These are phyloP conservation scores for Cheilinus undulatus DNA, from an alignment of 2,113 vertebrate species.

Conservation along the genomic window DNA sequence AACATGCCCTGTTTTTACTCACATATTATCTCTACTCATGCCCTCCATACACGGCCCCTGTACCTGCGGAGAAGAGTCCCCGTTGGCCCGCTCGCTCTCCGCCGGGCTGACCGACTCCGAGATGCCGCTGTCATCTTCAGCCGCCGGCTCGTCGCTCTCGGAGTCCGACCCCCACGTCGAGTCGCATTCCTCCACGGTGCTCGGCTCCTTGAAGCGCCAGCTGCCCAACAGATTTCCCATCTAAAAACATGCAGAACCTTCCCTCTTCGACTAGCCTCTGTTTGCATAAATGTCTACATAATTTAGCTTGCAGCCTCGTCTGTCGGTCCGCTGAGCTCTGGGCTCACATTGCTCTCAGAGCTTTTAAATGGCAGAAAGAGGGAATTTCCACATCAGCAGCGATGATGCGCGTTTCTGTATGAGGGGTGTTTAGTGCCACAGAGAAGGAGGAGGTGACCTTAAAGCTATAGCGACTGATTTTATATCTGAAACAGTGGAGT, in stretches of 20 bases:
- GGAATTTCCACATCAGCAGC: slow-evolving; percentile 55
- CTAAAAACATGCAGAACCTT: slow-evolving; percentile 53
- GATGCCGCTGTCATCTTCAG: slow-evolving; percentile 76
- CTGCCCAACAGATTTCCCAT: slow-evolving; percentile 87
- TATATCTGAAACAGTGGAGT: no score
- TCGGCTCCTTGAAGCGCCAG: slow-evolving; percentile 86
- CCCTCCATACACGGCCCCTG: neutral
- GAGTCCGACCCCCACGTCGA: slow-evolving; percentile 88
- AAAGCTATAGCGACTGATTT: slow-evolving; percentile 2
- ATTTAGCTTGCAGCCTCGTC: neutral
- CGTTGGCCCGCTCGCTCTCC: slow-evolving; percentile 63
- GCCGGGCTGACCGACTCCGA: slow-evolving; percentile 67
- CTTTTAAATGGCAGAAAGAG: slow-evolving; percentile 59
- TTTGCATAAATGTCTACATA: slow-evolving; percentile 28
- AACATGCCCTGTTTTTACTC: neutral
- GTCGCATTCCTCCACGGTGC: slow-evolving; percentile 87
- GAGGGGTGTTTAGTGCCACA: slow-evolving; percentile 41
- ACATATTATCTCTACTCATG: neutral
- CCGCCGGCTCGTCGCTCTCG: slow-evolving; percentile 78
- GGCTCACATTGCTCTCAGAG: slow-evolving; percentile 14
- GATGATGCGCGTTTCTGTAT: slow-evolving; percentile 49
- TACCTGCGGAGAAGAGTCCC: slow-evolving; percentile 76
- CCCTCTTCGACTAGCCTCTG: neutral
- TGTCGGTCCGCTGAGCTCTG: neutral
- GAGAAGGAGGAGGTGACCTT: slow-evolving; percentile 5